These are phyloP conservation scores for Calliopsis andreniformis DNA, from an alignment of 1,140 invertebrate genomes.

Conservation along the genomic window DNA sequence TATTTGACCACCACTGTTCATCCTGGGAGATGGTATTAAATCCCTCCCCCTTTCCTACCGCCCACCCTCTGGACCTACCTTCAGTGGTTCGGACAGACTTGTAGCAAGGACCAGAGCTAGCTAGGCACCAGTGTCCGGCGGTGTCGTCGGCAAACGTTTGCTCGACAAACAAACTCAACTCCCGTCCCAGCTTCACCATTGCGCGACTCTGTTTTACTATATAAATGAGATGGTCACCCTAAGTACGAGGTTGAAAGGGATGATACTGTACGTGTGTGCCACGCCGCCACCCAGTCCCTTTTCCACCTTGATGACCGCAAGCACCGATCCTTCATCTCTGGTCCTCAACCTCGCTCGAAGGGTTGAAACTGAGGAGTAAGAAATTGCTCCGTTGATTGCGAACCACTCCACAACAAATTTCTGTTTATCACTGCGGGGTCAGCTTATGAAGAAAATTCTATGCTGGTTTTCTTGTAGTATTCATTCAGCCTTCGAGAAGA, in stretches of 20 bases:
- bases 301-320: slow-evolving; percentile 61
- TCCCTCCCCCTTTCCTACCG: slow-evolving; percentile 64
- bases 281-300: slow-evolving; percentile 49
- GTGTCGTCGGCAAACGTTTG: slow-evolving; percentile 82
- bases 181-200: slow-evolving; percentile 69
- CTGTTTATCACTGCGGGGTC: not conserved
- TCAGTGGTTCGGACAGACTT: slow-evolving; percentile 77
- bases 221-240: slow-evolving; percentile 75
- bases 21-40: slow-evolving; percentile 80
- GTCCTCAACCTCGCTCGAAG: slow-evolving; percentile 28
- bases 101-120: slow-evolving; percentile 74
- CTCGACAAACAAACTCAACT: slow-evolving; percentile 81
- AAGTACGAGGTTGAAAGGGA: slow-evolving; percentile 71
- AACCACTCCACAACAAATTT: not conserved
- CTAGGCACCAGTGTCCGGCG: slow-evolving; percentile 80
- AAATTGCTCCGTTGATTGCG: slow-evolving; percentile 27
- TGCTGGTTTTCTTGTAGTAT: not conserved
- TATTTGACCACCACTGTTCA: slow-evolving; percentile 81
- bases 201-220: slow-evolving; percentile 72
- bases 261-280: slow-evolving; percentile 68
- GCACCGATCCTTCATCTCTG: slow-evolving; percentile 61
- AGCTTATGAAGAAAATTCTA: not conserved
- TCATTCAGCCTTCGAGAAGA: not conserved
- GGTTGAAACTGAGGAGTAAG: slow-evolving; percentile 44
- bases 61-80: slow-evolving; percentile 54